A percentile compares a stretch with the other conserved stretches of the same genome.
Evolutionary conservation across 2,113 vertebrate genomes (phyloP).

Genomic region (Mesocricetus auratus): DNA sequence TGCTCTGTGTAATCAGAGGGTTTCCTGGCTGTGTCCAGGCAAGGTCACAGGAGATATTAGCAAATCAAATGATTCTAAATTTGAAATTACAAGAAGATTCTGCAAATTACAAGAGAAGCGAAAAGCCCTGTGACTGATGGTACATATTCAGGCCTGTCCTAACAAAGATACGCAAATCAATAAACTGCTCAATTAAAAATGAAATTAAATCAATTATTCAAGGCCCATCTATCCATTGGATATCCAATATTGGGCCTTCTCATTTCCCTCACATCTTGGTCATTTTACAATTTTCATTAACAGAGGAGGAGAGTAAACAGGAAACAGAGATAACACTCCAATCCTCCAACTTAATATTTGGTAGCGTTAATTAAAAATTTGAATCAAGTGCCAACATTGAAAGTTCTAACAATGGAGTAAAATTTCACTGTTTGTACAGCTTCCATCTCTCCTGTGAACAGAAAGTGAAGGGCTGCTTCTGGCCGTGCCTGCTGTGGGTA

Average conservation of each 20-base stretch:
- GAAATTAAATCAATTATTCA: slow-evolving; percentile 69
- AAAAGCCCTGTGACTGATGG: slow-evolving; percentile 44
- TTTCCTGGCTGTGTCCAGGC: not conserved
- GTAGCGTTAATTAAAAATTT: slow-evolving; percentile 16
- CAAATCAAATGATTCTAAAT: slow-evolving; percentile 61
- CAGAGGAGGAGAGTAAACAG: slow-evolving; percentile 17
- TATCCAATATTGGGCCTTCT: slow-evolving; percentile 27
- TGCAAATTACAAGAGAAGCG: slow-evolving; percentile 2
- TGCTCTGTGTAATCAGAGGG: slow-evolving; percentile 42
- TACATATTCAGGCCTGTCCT: not conserved
- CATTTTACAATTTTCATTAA: slow-evolving; percentile 55
- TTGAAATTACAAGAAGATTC: slow-evolving; percentile 57
- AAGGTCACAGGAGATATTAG: slow-evolving; percentile 25
- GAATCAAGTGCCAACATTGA: slow-evolving; percentile 1
- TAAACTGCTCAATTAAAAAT: slow-evolving; percentile 43
- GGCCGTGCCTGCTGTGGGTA: not conserved
- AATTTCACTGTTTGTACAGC: not conserved
- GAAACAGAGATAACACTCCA: slow-evolving; percentile 36
- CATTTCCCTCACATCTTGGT: slow-evolving; percentile 19
- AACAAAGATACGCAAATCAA: slow-evolving; percentile 52
- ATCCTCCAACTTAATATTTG: slow-evolving; percentile 35
- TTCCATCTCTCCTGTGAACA: slow-evolving; percentile 10
- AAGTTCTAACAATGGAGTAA: not conserved
- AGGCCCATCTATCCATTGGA: slow-evolving; percentile 5
- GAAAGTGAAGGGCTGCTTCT: slow-evolving; percentile 7